Base-by-base conservation (phyloP, 2,113 vertebrate genomes). In the Oceanodroma tethys region DNA sequence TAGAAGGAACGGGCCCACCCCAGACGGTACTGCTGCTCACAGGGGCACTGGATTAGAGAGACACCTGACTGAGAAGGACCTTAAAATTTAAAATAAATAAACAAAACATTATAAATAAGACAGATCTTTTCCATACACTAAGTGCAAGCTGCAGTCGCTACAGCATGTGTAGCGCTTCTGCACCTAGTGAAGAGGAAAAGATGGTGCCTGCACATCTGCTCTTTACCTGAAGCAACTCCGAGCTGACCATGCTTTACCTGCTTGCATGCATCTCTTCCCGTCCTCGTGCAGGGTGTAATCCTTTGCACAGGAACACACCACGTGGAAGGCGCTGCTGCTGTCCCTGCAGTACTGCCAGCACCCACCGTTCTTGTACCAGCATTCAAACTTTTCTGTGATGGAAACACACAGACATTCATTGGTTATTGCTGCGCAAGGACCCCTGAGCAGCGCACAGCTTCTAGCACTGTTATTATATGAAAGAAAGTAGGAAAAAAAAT, bases 271-370 rank as follows among this genome's bases (percentile, higher is more conserved):
- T 34, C 60, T 90, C 85, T 95, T 97, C 13, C 97, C 93, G 2
- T 98, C 98, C 34, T 97, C 86, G 1, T 97, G 97, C 55, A 98
- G 96, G 21, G 47, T 30, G 53, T 98, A 98, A 10, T 83, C 98
- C 52, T 81, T 47, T 8, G 96, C 91, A 20, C 98, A 98, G 97
- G 97, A 98, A 50, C 98, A 98, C 16, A 8, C 55, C 68, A 97
- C 97, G 0, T 26, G 73, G 1, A 68, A 74, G 55, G 95, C 18
- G 5, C 71, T 88, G 18, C 76, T 43, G 17, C 83, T 62, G 34
- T 97, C 97, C 78, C 88, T 91, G 88, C 98, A 99, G 96, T 98
- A 98, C 95, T 99, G 99, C 96, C 95, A 79, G 91, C 99, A 98
- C 30, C 97, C 98, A 0, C 98, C 98, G 2, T 98, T 98, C 95